Evolutionary conservation across 2,797 vertebrate species (phyloP).

Genomic region (Luscinia megarhynchos): DNA sequence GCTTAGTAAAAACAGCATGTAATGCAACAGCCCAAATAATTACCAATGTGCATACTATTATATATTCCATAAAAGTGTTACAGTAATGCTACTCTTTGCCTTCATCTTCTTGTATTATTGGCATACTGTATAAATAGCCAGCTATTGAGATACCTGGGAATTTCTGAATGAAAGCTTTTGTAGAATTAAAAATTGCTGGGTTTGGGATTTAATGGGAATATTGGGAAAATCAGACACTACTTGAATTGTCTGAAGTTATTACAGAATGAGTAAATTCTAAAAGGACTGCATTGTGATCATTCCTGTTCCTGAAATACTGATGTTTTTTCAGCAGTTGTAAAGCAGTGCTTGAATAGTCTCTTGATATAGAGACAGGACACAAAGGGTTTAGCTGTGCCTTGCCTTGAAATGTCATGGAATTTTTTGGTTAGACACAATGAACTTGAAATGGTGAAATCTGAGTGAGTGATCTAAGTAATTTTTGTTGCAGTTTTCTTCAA

Average conservation of each 20-base stretch:
- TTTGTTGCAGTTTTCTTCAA: neutral
- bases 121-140: neutral
- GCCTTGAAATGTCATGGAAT: neutral
- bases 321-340: neutral
- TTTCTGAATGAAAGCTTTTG: neutral
- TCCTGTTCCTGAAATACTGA: neutral
- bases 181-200: neutral
- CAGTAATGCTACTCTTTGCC: neutral
- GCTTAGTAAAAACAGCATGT: neutral
- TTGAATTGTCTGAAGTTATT: neutral
- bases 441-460: neutral
- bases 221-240: neutral
- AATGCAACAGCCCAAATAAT: neutral
- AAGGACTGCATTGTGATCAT: neutral
- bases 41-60: fast-evolving
- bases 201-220: neutral
- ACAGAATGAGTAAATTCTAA: neutral
- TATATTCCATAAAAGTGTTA: neutral
- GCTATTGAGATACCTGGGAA: neutral
- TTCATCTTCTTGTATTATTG: neutral
- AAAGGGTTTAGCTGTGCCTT: neutral
- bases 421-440: neutral
- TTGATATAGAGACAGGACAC: neutral
- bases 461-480: neutral
- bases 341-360: neutral